Base-by-base conservation (phyloP, 2,888 invertebrate species). In the Aspidiotus rigidus region DNA sequence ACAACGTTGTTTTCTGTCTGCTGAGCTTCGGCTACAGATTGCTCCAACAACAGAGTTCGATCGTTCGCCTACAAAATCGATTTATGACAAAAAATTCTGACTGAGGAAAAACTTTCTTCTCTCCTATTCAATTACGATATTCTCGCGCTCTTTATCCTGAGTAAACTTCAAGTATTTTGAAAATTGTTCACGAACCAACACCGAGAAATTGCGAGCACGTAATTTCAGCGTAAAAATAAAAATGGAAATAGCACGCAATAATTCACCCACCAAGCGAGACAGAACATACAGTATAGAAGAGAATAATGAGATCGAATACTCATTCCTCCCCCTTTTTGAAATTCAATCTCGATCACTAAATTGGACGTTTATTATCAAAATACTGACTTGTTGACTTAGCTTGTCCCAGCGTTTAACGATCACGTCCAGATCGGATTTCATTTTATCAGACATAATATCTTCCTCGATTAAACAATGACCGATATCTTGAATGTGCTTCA, bases 11-110 rank as follows among this genome's bases (percentile, higher is more conserved):
- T 83, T 80, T 91, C 91, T 66, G 86, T 86, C 74, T 84, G 84
- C 77, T 90, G 88, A 60, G 90, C 89, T 78, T 87, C 86, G 74
- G 84, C 84, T 72, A 89, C 88, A 73, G 85, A 85, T 74, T 82
- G 81, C 79, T 89, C 88, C 74, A 89, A 79, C 72, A 84, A 79
- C 74, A 80, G 78, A 72, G 84, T 82, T 73, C 84, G 81, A 74
- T 84, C 82, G 74, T 81, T 80, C 70, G 85, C 85, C 85, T 85
- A 72, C 49, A 72, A 71, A 63, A 67, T 41, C 44, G 42, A 57
- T 41, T 42, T 44, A 63, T 49, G 28, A 44, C 15, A 62, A 39
- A 28, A 28, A 28, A 28, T 28, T 28, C 5, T 28, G 28, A 28
- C 28, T 28, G 28, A 28, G 28, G 28, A 28, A 28, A 28, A 28